Base-by-base conservation (phyloP, 2,888 invertebrate species). In the Andrena haemorrhoa region DNA sequence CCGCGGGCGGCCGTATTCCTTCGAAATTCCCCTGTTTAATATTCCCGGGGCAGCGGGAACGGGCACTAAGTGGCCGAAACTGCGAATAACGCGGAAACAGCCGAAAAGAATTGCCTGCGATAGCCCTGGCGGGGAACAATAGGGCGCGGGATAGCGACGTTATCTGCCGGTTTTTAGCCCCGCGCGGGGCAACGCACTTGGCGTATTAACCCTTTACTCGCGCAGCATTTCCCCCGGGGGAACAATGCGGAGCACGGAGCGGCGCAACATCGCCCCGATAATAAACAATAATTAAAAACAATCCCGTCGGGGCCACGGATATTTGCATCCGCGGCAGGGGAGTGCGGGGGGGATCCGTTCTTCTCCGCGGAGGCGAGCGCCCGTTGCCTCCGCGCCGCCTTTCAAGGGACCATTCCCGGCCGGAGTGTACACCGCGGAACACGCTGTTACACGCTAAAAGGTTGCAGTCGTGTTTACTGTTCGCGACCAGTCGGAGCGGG, bases 211-310 rank as follows among this genome's bases (percentile, higher is more conserved):
- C 79, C 83, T 65, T 77, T 70, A 65, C 53, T 61, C 61, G 29
- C 60, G 53, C 26, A 12, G 31, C 26, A 49, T 77, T 61, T 63
- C 26, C 41, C 83, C 64, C 61, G 23, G 0, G 75, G 60, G 82
- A 76, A 82, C 82, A 73, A 73, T 73, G 61, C 61, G 20, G 49
- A 64, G 47, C 70, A 31, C 65, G 66, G 12, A 23, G 20, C 53
- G n/a, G 63, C 56, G 71, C 58, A 71, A 75, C 74, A 74, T 83
- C 77, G 66, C 74, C 70, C 41, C 71, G 66, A 65, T 78, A 74
- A 83, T 83, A 83, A 83, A 83, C 83, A 79, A 83, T 83, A 83
- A 83, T 83, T 83, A 83, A 83, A 83, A 83, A 68, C 58, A 83
- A 77, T 83, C 78, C 83, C 83, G n/a, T 26, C 65, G 69, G 80